Percentiles rank a stretch among this genome's conserved stretches.
Evolutionary conservation across 1,140 invertebrate species (phyloP).

Genomic region (Habropoda laboriosa): DNA sequence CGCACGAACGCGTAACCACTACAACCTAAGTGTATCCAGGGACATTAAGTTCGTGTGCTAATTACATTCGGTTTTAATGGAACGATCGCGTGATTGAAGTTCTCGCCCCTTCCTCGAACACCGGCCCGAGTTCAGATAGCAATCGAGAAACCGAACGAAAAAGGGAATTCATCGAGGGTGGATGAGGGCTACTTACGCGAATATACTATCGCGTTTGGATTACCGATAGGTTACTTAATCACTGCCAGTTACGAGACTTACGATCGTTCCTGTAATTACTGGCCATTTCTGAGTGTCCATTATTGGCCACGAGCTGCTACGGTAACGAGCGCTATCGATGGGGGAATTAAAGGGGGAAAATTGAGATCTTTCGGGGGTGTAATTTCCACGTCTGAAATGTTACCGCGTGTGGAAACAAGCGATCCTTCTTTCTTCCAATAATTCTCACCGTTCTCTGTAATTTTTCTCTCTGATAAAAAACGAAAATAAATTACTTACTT

Average conservation of each 20-base stretch:
- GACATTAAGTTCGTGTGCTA: conserved; percentile 3
- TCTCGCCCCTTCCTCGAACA: too few relatives aligned
- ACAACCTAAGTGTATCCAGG: neutral
- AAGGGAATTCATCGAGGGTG: neutral
- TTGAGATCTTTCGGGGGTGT: too few relatives aligned
- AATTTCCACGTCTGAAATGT: too few relatives aligned
- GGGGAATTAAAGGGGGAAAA: too few relatives aligned
- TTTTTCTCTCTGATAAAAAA: too few relatives aligned
- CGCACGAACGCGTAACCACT: neutral
- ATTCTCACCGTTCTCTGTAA: too few relatives aligned
- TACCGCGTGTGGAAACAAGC: too few relatives aligned
- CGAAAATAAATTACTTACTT: too few relatives aligned
- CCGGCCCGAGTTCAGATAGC: neutral
- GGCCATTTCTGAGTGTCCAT: neutral
- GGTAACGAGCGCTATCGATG: too few relatives aligned
- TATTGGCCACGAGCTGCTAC: neutral
- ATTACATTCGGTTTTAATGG: conserved; percentile 36
- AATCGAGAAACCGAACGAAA: neutral
- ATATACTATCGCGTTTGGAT: neutral
- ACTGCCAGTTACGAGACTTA: conserved; percentile 15
- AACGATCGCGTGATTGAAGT: conserved; percentile 31
- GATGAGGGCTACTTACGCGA: conserved; percentile 7
- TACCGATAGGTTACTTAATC: conserved; percentile 5
- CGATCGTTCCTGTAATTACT: neutral
- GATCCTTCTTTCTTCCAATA: too few relatives aligned